Base-by-base conservation (phyloP, 2,888 invertebrate genomes). In the Pristionchus maxplancki region DNA sequence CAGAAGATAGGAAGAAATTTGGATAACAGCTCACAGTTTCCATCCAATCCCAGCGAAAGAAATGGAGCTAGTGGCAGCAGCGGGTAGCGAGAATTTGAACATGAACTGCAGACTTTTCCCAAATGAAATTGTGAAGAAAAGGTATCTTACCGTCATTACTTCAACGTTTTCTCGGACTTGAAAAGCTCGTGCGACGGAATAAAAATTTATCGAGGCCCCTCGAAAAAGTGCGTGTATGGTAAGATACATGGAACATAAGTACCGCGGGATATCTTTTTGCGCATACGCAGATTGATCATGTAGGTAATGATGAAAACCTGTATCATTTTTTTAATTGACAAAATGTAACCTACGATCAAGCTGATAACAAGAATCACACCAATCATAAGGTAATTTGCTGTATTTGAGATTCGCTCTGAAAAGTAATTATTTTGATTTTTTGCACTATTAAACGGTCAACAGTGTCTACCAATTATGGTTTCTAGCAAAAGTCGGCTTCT, bases 111-210 rank as follows among this genome's bases (percentile, higher is more conserved):
- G 31, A 24, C 17, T 28, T 28, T 28, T 64, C 31, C 9, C 28
- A 6, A 64, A 31, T 31, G 13, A 28, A 11, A 64, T 11, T n/a
- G 1, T 4, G 13, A 64, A n/a, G n/a, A 64, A 64, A 5, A 64
- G 28, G 28, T 67, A 6, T 4, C 40, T 20, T 37, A 74, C 78
- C 0, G 28, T 78, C 78, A 78, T 78, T 0, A 78, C 78, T 78
- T 78, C 48, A 28, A 78, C 78, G 6, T 78, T 78, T 15, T 78
- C 44, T n/a, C 44, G n/a, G 1, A 78, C 78, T 78, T 78, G 40
- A 28, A 78, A 78, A 13, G 28, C 28, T 28, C 40, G 24, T 4
- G 78, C 11, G 1, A 78, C 78, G 4, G 78, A 78, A 20, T 78
- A 78, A n/a, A 44, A 44, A 4, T 78, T 28, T 1, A 78, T 78